Evolutionary conservation across 1,140 invertebrate genomes (phyloP).

Genomic region (Tetraneura akinire): DNA sequence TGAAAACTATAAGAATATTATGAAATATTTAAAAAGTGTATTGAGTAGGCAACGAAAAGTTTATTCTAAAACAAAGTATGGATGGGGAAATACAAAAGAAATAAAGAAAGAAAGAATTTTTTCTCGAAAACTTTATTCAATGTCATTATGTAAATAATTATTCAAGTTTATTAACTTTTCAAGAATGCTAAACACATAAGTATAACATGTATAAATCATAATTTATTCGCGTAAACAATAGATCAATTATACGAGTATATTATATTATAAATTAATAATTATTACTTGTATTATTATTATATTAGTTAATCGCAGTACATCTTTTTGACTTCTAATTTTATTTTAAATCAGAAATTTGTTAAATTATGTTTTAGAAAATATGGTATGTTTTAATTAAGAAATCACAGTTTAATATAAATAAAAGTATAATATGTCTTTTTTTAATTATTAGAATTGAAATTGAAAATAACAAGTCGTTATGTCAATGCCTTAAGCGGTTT

Average conservation of each 20-base stretch:
- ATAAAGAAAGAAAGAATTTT: constrained; percentile 14
- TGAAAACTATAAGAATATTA: not conserved
- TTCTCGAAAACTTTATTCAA: not conserved
- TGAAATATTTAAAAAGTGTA: not conserved
- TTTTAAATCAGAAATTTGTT: not conserved
- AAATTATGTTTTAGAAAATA: not conserved
- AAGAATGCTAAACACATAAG: not conserved
- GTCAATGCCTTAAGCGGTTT: not conserved
- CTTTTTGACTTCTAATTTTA: too few relatives aligned
- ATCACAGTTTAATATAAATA: too few relatives aligned
- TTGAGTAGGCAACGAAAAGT: not conserved
- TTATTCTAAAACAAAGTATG: not conserved
- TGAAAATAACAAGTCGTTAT: not conserved
- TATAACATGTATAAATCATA: not conserved
- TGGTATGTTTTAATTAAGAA: constrained; percentile 14
- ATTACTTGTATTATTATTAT: not conserved
- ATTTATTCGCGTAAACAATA: constrained; percentile 19
- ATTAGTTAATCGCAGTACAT: too few relatives aligned
- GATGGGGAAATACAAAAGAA: not conserved
- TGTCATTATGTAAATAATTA: not conserved
- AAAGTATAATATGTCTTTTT: not conserved
- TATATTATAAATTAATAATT: not conserved
- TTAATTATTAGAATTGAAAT: not conserved
- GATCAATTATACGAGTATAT: not conserved
- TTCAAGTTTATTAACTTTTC: constrained; percentile 16